phyloP scores from a whole-genome alignment of 2,888 invertebrate genomes.

The Odontocolon sp. region DNA sequence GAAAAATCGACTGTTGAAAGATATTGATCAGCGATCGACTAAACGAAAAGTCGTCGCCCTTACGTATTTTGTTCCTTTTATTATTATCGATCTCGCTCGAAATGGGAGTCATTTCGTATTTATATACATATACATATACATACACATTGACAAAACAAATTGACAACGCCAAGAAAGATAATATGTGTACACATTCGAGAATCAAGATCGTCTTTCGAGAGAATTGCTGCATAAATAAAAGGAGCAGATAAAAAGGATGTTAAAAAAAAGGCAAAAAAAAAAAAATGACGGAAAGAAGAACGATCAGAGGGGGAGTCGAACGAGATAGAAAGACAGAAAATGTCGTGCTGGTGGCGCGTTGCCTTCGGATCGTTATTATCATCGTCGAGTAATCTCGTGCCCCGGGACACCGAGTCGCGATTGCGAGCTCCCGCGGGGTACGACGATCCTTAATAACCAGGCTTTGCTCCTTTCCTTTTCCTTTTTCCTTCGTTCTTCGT shows the following conservation, averaged over 20 bases:
- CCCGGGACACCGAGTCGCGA: conserved; percentile 63
- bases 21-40: conserved; percentile 18
- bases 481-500: conserved; percentile 57
- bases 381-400: conserved; percentile 65
- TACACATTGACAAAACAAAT: background rate
- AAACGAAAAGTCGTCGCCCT: conserved; percentile 16
- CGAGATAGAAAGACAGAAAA: conserved; percentile 48
- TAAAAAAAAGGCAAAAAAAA: conserved; percentile 11
- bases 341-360: conserved; percentile 60
- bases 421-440: conserved; percentile 67
- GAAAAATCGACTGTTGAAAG: conserved; percentile 32
- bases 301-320: conserved; percentile 33
- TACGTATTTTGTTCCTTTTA: conserved; percentile 29
- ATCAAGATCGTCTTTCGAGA: conserved; percentile 46
- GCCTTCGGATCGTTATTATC: conserved; percentile 65
- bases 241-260: background rate
- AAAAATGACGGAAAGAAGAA: conserved; percentile 28
- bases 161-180: background rate
- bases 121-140: background rate
- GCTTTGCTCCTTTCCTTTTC: conserved; percentile 52
- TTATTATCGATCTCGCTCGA: conserved; percentile 30
- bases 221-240: conserved; percentile 51
- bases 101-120: conserved; percentile 1
- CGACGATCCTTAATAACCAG: conserved; percentile 68
- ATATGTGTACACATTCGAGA: conserved; percentile 18